Evolutionary conservation across 2,113 vertebrate species (phyloP), one percentile per base, ranked within the genome.

Genomic region (Oncorhynchus nerka): DNA sequence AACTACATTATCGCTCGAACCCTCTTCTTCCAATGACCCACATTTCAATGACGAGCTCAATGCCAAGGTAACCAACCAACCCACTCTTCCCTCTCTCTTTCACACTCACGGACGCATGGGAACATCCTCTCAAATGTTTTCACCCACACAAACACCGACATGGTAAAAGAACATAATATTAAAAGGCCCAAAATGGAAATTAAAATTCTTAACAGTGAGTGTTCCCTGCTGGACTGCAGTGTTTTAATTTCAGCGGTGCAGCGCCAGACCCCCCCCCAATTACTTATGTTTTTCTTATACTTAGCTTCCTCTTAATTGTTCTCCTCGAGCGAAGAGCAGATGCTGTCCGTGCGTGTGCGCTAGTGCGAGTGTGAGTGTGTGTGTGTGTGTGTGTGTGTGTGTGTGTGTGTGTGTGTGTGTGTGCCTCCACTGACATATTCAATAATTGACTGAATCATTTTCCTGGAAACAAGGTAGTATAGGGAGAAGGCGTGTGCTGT

Each of bases 21-120:
- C 13, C 92, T 99, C 39, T 99, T 99, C 84, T 99, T 99, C 88
- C 84, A 97, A 85, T 32, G 97, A 99, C 83, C 96, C 97, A 11
- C 97, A 97, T 92, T 99, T 99, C 79, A 97, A 97, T n/a, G 97
- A 99, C 64, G 97, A 99, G 78, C 95, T 99, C 20, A 99, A 99
- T 92, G 97, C 98, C 45, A 99, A 98, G 96, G 98, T 98, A 90
- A 64, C n/a, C 61, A 11, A 3, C 28, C 28, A 28, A 28, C 6
- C 4, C 15, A 8, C 39, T 8, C 39, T 39, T 39, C 39, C 7
- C 39, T 39, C 39, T 39, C 39, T 39, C 39, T 9, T 8, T 9
- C 39, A 39, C 39, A 39, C 7, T 9, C 39, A 45, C 8, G 61
- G 24, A 64, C 8, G 8, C 5, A 55, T 55, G 51, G 51, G 51